Evolutionary conservation across 2,888 invertebrate species (phyloP), one percentile per base, ranked within the genome.

Genomic region (Drosophila greeni): DNA sequence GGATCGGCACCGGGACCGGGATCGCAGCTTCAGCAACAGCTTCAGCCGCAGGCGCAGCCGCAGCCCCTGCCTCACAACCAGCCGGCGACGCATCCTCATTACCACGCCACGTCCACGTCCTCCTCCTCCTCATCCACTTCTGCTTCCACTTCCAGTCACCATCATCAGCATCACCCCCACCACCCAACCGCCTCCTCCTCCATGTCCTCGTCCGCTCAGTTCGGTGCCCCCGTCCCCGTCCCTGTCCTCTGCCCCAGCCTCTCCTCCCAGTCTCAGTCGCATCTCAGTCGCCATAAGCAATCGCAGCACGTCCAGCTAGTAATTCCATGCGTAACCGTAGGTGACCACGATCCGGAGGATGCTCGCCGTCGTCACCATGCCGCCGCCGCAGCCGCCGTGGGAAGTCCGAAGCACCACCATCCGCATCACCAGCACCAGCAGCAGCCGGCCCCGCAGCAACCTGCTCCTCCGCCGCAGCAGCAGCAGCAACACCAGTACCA

Each of bases 321-420:
- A 67, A 93, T 94, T 81, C 94, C 93, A 83, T 95, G 94, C 88
- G 94, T 95, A 61, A 94, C 94, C 69, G 93, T 95, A 60, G 93
- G 91, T 71, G 95, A 95, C 84, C 93, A 93, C 87, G 94, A 94
- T 83, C 73, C 76, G 69, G 94, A 94, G 84, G 92, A 92, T 58
- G 91, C 91, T 78, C 91, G 91, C 53, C 87, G 87, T 49, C 87
- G 87, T 7, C 78, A 82, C 51, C 85, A 86, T 68, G 82, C 76
- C 47, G 79, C 72, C 24, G 66, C 70, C 11, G 75, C 75, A 66
- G 70, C 82, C 64, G 70, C 77, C 34, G 67, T 70, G 51, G 70
- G 75, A 74, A 76, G 82, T 59, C 88, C 89, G 71, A 84, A 82
- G 57, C 73, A 81, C 56, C 73, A 84, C 51, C 72, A 77, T 42